Base-by-base conservation (phyloP, 2,113 vertebrate genomes). In the Gnathochromis pfefferi region DNA sequence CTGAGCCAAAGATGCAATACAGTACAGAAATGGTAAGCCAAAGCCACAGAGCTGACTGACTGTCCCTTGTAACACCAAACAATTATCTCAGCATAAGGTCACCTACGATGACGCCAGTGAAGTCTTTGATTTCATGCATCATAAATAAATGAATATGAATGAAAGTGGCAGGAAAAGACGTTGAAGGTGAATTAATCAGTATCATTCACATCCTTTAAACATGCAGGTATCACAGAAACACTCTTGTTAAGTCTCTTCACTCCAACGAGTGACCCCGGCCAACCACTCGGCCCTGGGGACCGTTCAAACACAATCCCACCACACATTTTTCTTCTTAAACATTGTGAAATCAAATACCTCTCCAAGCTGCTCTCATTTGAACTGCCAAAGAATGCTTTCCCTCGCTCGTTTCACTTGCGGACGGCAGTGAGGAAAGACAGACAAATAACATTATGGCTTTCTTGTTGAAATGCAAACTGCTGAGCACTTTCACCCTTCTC, bases 261-360 rank as follows among this genome's bases (percentile, higher is more conserved):
- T 91, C 83, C 53, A 83, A 54, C 1, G 28, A 33, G 57, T 21
- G 78, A 81, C 54, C 78, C 53, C 19, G 7, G 92, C 93, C 94
- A 91, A 87, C 75, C 75, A 9, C 40, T 65, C 10, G 1, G 54
- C 90, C 89, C 73, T 2, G 4, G 81, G 91, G 93, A 93, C 38
- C 40, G 3, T 85, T 95, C 84, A 90, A 89, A 91, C 65, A 85
- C 47, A 85, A 89, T 90, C 85, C 83, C 81, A 54, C 35, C 84
- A 84, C 89, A 93, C 89, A 94, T 93, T 94, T 89, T 93, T 95
- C 91, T 90, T 84, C 90, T 91, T 83, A 87, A 92, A 89, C 89
- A 60, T 94, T 93, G 93, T 87, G 93, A 94, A 94, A 95, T 94
- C 90, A 85, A 92, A 92, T 89, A 88, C 84, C 80, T 91, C 92